phyloP scores from a whole-genome alignment of 2,797 vertebrate species.

The Phalanger gymnotis region DNA sequence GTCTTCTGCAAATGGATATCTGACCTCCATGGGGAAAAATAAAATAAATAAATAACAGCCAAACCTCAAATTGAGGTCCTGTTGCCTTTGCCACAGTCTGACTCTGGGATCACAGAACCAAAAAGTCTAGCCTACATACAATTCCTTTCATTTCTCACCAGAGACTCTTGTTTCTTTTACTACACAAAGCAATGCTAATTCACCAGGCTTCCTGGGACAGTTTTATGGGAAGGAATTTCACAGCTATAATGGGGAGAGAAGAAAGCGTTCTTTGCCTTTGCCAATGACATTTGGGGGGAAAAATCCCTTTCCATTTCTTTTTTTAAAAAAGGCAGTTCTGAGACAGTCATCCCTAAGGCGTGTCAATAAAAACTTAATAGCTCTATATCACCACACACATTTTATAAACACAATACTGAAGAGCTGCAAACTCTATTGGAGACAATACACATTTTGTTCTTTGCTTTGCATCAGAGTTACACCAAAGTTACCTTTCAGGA shows the following conservation, averaged over 20 bases:
- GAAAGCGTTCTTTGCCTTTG: conserved; percentile 50
- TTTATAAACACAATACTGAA: conserved; percentile 34
- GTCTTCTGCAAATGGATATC: neutral
- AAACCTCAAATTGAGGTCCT: neutral
- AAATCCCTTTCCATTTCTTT: conserved; percentile 34
- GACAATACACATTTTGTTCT: conserved; percentile 19
- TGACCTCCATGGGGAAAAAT: neutral
- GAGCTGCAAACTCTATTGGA: neutral
- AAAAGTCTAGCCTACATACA: conserved; percentile 34
- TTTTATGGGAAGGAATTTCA: conserved; percentile 68
- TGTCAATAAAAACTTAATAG: conserved; percentile 59
- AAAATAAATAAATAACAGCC: neutral
- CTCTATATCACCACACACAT: neutral
- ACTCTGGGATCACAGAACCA: conserved; percentile 2
- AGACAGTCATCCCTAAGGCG: conserved; percentile 21
- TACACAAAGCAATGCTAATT: conserved; percentile 47
- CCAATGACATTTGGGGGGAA: conserved; percentile 26
- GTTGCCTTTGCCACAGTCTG: conserved; percentile 34
- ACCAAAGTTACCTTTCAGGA: conserved; percentile 13
- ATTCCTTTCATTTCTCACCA: conserved; percentile 55
- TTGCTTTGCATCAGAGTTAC: conserved; percentile 7
- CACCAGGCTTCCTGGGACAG: conserved; percentile 36
- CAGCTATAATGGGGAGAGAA: conserved; percentile 45
- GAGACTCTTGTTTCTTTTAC: conserved; percentile 27
- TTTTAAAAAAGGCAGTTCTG: conserved; percentile 47